These are phyloP conservation scores for Drosophila bocqueti DNA, from an alignment of 1,140 invertebrate species.

Conservation along the genomic window DNA sequence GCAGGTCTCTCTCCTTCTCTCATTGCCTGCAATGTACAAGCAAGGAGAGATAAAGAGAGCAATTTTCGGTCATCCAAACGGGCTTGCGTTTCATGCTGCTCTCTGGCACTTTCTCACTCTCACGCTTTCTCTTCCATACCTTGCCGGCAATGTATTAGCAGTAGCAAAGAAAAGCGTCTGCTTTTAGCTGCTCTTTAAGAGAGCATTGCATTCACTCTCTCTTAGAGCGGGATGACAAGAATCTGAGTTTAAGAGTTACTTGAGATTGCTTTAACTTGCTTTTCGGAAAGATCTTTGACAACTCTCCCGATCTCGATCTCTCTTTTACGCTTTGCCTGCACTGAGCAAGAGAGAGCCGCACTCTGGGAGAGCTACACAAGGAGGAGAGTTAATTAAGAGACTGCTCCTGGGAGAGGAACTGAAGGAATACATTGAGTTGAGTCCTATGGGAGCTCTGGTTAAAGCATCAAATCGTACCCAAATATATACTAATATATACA, in stretches of 20 bases:
- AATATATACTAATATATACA: slow-evolving; percentile 14
- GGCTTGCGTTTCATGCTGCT: background rate
- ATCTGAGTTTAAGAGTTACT: no score
- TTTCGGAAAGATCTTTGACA: background rate
- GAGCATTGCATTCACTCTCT: no score
- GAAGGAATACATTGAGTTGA: background rate
- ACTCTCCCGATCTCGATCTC: background rate
- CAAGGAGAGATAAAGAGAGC: background rate
- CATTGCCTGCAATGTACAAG: background rate
- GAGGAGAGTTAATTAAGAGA: background rate
- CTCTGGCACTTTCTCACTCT: background rate
- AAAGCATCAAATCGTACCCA: slow-evolving; percentile 9
- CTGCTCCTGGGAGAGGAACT: background rate
- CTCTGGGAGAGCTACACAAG: background rate
- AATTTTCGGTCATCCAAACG: background rate
- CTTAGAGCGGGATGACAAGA: no score
- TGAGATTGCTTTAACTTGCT: background rate
- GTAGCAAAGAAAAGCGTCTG: no score
- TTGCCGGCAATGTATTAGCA: background rate
- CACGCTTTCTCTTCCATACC: background rate
- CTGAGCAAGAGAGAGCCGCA: background rate
- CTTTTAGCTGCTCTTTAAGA: no score
- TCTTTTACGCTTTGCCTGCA: background rate
- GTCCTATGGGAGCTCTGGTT: background rate
- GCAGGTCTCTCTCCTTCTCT: background rate